Conservation (phyloP, 2,888 invertebrate genomes). For the Epinotia demarniana region DNA sequence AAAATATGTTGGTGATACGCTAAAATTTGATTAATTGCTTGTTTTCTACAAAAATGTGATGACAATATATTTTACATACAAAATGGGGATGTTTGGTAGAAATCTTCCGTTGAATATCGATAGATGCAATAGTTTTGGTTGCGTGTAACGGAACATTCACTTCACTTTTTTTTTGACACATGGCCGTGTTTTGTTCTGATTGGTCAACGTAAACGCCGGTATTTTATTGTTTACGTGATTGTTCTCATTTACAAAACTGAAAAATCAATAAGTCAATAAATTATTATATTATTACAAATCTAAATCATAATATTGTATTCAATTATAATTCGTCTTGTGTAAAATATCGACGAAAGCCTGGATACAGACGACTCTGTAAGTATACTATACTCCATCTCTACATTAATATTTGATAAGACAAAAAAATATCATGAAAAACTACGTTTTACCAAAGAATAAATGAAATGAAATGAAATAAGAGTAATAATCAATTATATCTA, state of each 20-base stretch:
- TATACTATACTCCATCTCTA: neutral
- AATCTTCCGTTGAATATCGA: neutral
- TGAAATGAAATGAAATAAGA: too few species aligned
- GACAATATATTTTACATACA: neutral
- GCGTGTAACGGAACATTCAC: conserved; percentile 23
- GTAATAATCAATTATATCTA: too few species aligned
- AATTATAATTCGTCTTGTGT: neutral
- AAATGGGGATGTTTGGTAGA: neutral
- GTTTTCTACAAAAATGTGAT: neutral
- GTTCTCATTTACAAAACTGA: conserved; percentile 29
- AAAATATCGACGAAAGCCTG: neutral
- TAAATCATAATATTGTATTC: neutral
- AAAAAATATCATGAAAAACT: too few species aligned
- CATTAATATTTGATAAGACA: too few species aligned
- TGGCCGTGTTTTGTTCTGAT: conserved; percentile 36
- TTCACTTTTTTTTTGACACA: conserved; percentile 13
- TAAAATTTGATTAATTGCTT: too few species aligned
- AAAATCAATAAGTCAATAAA: neutral
- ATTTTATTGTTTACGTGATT: conserved; percentile 30
- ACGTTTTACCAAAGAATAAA: too few species aligned
- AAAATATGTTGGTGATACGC: too few species aligned
- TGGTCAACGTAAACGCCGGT: conserved; percentile 37
- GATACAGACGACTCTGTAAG: neutral
- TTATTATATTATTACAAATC: neutral
- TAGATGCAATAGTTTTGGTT: neutral